Conservation (phyloP, 2,797 vertebrate genomes). For the Enteromius unitaeniatus region DNA sequence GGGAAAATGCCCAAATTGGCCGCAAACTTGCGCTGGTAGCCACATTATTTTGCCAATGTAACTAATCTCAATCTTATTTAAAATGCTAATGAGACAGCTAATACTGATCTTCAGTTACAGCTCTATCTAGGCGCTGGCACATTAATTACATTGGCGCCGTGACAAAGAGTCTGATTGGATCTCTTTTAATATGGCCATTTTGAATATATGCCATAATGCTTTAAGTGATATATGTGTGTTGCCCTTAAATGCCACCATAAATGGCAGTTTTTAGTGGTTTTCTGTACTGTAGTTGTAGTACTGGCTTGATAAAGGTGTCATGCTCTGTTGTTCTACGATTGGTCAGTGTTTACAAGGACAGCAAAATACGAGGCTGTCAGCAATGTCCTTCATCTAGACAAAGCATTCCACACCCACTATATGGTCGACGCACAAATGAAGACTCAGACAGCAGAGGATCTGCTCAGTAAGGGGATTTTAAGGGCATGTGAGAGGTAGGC, state of each 20-base stretch:
- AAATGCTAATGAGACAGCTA: conserved; percentile 52
- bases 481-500: conserved; percentile 33
- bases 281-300: background rate
- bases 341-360: conserved; percentile 51
- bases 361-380: conserved; percentile 51
- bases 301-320: conserved; percentile 29
- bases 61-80: conserved; percentile 47
- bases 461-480: conserved; percentile 37
- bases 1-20: conserved; percentile 44
- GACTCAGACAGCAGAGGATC: conserved; percentile 19
- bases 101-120: conserved; percentile 44
- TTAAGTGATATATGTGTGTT: background rate
- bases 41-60: conserved; percentile 41
- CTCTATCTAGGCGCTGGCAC: background rate
- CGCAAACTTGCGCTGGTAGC: conserved; percentile 32
- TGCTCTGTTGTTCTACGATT: conserved; percentile 35
- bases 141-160: conserved; percentile 9
- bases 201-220: conserved; percentile 2
- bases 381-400: conserved; percentile 49
- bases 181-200: conserved; percentile 11
- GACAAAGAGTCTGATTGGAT: conserved; percentile 27
- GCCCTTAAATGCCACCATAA: background rate
- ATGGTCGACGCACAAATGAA: conserved; percentile 24
- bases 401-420: conserved; percentile 17
- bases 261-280: background rate